Base-by-base conservation (phyloP, 2,888 invertebrate genomes). In the Ormyrus nitidulus region DNA sequence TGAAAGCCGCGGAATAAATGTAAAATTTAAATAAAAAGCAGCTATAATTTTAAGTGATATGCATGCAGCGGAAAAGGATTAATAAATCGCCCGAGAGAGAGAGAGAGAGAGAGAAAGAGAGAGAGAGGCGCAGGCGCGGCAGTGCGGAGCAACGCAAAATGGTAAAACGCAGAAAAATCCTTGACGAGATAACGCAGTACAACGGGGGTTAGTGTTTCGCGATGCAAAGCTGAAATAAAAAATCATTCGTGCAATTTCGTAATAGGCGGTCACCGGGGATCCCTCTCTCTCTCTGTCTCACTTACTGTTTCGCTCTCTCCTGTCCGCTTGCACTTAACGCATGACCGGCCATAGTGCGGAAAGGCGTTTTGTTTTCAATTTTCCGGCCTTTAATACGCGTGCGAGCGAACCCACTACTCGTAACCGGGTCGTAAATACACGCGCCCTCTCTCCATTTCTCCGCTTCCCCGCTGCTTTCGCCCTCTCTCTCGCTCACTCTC, bases 281-380 rank as follows among this genome's bases (percentile, higher is more conserved):
- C 19, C 19, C 19, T 61, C 34, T 59, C 53, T 49, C 51, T 51
- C 46, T 51, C 46, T 51, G 19, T 11, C 13, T 68, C 34, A 44
- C 58, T 62, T 11, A 46, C 46, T 62, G n/a, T 11, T 44, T n/a
- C 48, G 49, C 19, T 6, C 58, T 59, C 48, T 53, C 59, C 51
- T 54, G 58, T 65, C 19, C 48, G 59, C 13, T 79, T 77, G 72
- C 79, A 69, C 71, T 72, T 71, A 68, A 74, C 82, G 75, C 84
- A 81, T 82, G 82, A 84, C 81, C 71, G 61, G 54, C 34, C 10
- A 49, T 76, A 76, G 9, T 54, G 62, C n/a, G 61, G 61, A 54
- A 68, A 48, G 83, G 77, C 81, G 84, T 85, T 86, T 83, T 83
- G 84, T 85, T 87, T 87, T 87, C 85, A 87, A 86, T 86, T 87